These are phyloP conservation scores for Chirona hameri DNA, from an alignment of 2,888 invertebrate genomes.

Conservation along the genomic window DNA sequence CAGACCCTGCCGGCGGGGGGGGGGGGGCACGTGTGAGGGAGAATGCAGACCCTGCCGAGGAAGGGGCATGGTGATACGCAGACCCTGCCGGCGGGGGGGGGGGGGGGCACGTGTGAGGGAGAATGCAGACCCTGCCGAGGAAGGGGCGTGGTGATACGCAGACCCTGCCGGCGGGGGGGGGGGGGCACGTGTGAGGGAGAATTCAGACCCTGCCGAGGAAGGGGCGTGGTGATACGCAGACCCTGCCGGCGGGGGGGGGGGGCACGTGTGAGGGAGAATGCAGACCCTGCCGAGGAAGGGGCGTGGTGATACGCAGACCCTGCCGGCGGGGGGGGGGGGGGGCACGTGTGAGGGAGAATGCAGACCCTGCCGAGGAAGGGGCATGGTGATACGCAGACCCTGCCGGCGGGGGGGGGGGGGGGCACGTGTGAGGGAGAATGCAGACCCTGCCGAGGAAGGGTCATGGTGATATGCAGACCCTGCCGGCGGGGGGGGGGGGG, in stretches of 20 bases:
- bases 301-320: constrained; percentile 54
- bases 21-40: too few species aligned
- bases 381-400: constrained; percentile 53
- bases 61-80: constrained; percentile 55
- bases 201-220: constrained; percentile 33
- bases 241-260: constrained; percentile 44
- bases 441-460: too few species aligned
- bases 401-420: constrained; percentile 40
- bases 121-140: constrained; percentile 32
- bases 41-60: constrained; percentile 32
- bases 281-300: too few species aligned
- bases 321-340: constrained; percentile 40
- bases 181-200: too few species aligned
- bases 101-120: too few species aligned
- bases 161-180: constrained; percentile 44
- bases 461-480: constrained; percentile 53
- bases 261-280: background rate
- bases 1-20: constrained; percentile 45
- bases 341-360: background rate
- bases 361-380: too few species aligned
- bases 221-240: constrained; percentile 54
- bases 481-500: constrained; percentile 40
- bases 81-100: constrained; percentile 44
- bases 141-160: constrained; percentile 55
- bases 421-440: background rate